Evolutionary conservation across 1,140 invertebrate species (phyloP), one percentile per base, ranked within the genome.

Genomic region (Apis laboriosa): DNA sequence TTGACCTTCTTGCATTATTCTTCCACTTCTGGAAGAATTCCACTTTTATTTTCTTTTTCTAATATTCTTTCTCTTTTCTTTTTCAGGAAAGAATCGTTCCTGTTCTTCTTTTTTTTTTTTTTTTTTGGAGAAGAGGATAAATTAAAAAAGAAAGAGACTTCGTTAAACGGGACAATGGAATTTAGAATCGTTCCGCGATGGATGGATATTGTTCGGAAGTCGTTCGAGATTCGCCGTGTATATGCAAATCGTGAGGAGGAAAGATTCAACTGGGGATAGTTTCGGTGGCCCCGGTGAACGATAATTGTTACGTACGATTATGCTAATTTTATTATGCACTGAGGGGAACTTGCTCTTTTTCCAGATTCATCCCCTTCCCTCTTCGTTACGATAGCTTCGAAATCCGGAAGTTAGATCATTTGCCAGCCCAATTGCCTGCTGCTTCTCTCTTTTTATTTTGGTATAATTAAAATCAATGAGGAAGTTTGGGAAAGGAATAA

Each of bases 1-100:
- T 61, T 80, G 63, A 74, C 75, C 82, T 61, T 68, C 56, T 56
- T 71, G 53, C 64, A 66, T 74, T 51, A 56, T 70, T 58, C 66
- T 43, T 71, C 58, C 77, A 43, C 55, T 75, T 77, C 58, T 66
- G 56, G 24, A 24, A 24, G 24, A 24, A 24, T 24, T 24, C 24
- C 21, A 71, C 4, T 70, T 56, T 60, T 61, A 34, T 70, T 34
- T 63, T 34, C 55, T 66, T 43, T 28, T 49, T 9, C 9, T 19
- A 19, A 7, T n/a, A 68, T 19, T 5, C n/a, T n/a, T 8, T 21
- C 34, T 28, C 21, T 66, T 28, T 51, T 51, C 53, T 43, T 51
- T 34, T n/a, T 13, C 15, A 68, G 13, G 5, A 34, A 1, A 12
- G 51, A 5, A 9, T 4, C 19, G 34, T 21, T 15, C 17, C 34